These are phyloP conservation scores for Pangasius macronema DNA, from an alignment of 2,797 vertebrate genomes.

Conservation along the genomic window DNA sequence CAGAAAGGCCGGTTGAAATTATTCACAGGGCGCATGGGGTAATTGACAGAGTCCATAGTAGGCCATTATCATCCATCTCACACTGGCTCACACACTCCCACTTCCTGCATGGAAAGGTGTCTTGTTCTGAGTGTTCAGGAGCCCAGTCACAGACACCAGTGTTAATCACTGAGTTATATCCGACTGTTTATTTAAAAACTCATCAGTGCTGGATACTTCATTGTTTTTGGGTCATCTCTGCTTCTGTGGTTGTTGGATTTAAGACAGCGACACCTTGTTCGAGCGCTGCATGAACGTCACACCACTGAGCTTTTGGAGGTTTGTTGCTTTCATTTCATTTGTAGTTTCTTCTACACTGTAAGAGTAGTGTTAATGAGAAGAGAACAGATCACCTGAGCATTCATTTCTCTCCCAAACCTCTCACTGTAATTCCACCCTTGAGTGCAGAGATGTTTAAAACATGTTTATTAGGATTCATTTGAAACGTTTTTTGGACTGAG, in stretches of 20 bases:
- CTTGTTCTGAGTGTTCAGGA: neutral
- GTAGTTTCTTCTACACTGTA: neutral
- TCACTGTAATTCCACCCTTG: neutral
- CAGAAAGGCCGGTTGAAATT: constrained; percentile 33
- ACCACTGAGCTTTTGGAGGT: neutral
- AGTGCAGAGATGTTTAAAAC: neutral
- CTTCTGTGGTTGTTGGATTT: neutral
- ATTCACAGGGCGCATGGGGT: constrained; percentile 23
- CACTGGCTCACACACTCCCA: constrained; percentile 21
- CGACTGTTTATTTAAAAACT: neutral
- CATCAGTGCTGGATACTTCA: neutral
- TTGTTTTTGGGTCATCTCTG: no score
- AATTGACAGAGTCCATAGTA: constrained; percentile 47
- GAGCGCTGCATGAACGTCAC: neutral
- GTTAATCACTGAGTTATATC: neutral
- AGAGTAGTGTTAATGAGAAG: neutral
- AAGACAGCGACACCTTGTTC: neutral
- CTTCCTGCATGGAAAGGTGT: neutral
- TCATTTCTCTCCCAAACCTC: neutral
- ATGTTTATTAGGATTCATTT: neutral
- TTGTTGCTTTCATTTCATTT: neutral
- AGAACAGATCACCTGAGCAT: neutral
- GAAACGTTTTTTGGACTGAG: neutral
- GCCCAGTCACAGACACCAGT: neutral
- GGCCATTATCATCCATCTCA: constrained; percentile 43